Conservation (phyloP, 2,113 vertebrate genomes). For the Amphiprion ocellaris region DNA sequence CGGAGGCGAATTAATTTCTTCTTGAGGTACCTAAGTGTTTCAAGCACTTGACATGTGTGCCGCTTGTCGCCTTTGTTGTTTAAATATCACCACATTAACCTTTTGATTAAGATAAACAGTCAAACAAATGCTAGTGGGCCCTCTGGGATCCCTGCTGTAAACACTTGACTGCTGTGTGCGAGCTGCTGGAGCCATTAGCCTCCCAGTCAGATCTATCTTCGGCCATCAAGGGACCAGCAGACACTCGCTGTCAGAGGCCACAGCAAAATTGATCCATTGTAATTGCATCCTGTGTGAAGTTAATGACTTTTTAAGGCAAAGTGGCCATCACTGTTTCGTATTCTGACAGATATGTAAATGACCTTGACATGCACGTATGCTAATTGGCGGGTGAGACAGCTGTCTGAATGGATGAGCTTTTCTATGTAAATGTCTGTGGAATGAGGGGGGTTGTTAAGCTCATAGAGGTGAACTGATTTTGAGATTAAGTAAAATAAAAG, state of each 20-base stretch:
- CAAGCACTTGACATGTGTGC: constrained; percentile 10
- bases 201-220: constrained; percentile 69
- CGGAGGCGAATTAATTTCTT: background rate
- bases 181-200: constrained; percentile 70
- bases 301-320: constrained; percentile 75
- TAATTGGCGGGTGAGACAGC: constrained; percentile 42
- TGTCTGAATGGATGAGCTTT: constrained; percentile 48
- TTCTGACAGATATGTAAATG: constrained; percentile 70
- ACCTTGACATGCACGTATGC: constrained; percentile 45
- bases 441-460: background rate
- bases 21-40: constrained; percentile 4
- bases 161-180: constrained; percentile 48
- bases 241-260: constrained; percentile 68
- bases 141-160: constrained; percentile 55
- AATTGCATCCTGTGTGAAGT: constrained; percentile 69
- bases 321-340: constrained; percentile 53
- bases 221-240: constrained; percentile 57
- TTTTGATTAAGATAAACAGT: constrained; percentile 65
- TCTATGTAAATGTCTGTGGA: constrained; percentile 36
- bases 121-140: constrained; percentile 47
- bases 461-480: background rate
- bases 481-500: background rate
- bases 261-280: constrained; percentile 60
- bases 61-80: constrained; percentile 32
- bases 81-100: constrained; percentile 59